These are phyloP conservation scores for Pseudorectes ferrugineus DNA, from an alignment of 2,113 vertebrate species.

Conservation along the genomic window DNA sequence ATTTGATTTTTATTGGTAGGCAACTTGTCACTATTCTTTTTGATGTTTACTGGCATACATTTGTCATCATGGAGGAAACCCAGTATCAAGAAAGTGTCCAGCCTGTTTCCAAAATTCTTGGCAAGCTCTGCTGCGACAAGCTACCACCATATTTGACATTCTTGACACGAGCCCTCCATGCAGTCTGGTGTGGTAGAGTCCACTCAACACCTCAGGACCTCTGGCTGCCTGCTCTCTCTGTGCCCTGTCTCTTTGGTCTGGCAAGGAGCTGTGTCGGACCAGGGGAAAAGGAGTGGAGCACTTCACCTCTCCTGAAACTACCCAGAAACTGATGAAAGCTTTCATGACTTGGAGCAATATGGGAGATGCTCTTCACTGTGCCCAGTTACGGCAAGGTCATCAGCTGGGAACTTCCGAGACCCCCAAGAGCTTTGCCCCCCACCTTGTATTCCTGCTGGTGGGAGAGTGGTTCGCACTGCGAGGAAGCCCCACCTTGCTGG, in stretches of 20 bases:
- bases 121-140: background rate
- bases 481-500: fast-evolving
- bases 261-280: too few species aligned
- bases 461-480: fast-evolving
- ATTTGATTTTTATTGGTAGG: background rate
- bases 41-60: background rate
- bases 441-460: fast-evolving
- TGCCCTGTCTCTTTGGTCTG: too few species aligned
- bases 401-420: background rate
- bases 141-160: background rate
- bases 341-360: background rate
- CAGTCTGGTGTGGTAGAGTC: background rate
- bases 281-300: background rate
- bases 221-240: background rate
- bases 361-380: background rate
- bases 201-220: background rate
- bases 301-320: too few species aligned
- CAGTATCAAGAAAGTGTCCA: background rate
- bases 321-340: background rate
- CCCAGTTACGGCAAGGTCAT: background rate
- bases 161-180: fast-evolving
- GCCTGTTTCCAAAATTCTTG: background rate
- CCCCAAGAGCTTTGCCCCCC: background rate
- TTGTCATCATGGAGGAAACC: background rate
- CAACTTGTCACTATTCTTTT: background rate